phyloP scores from a whole-genome alignment of 1,140 invertebrate species.

The Leptinotarsa defecta region DNA sequence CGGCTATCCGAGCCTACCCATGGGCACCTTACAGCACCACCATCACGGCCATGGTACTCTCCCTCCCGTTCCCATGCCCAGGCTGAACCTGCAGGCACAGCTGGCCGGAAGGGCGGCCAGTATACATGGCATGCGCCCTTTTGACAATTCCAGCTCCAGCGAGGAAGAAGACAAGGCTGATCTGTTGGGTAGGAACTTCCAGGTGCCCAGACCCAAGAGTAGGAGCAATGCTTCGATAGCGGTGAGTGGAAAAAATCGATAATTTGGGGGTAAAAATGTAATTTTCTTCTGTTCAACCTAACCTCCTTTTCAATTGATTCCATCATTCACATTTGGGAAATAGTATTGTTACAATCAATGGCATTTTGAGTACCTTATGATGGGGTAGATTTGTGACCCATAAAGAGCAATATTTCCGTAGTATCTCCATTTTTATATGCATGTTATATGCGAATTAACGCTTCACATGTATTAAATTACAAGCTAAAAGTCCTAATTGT shows the following conservation, averaged over 20 bases:
- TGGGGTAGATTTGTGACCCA: no score
- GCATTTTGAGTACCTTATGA: no score
- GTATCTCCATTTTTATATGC: no score
- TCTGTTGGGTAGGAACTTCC: conserved; percentile 68
- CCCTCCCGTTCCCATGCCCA: conserved; percentile 74
- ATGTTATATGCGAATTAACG: no score
- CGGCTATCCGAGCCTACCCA: conserved; percentile 66
- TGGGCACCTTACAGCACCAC: conserved; percentile 54
- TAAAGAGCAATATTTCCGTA: no score
- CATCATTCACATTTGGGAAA: no score
- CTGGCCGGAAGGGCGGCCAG: conserved; percentile 57
- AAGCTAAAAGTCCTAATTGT: no score
- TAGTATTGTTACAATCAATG: no score
- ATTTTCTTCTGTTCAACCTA: no score
- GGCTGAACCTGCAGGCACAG: conserved; percentile 60
- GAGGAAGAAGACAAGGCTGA: conserved; percentile 75
- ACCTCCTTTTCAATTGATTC: no score
- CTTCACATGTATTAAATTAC: no score
- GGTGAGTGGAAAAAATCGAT: conserved; percentile 56
- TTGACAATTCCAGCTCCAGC: conserved; percentile 67
- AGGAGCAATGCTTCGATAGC: conserved; percentile 71
- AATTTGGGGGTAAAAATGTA: no score
- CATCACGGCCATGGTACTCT: conserved; percentile 59
- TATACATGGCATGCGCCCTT: conserved; percentile 56
- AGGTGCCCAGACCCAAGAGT: conserved; percentile 79